These are phyloP conservation scores for Protonemura montana DNA, from an alignment of 2,888 invertebrate genomes.

Conservation along the genomic window DNA sequence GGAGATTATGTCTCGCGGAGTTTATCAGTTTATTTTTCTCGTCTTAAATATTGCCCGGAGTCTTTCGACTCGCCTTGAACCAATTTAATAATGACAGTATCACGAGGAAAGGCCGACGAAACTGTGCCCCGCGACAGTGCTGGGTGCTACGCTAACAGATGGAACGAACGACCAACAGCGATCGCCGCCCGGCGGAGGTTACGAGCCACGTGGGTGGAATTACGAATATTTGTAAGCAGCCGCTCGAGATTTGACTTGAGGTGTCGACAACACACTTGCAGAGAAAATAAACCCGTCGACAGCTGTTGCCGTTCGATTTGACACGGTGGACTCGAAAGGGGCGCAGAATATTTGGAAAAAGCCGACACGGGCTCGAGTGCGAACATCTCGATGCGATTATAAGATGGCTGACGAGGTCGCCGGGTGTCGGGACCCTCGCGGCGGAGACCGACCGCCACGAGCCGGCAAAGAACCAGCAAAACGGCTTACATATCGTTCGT, in stretches of 20 bases:
- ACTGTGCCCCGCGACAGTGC: neutral
- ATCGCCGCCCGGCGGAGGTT: neutral
- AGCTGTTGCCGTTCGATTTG: neutral
- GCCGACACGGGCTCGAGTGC: neutral
- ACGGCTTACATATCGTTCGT: neutral
- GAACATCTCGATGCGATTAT: neutral
- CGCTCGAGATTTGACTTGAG: neutral
- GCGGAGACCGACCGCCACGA: neutral
- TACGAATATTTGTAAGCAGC: neutral
- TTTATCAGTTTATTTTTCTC: neutral
- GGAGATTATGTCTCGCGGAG: too few relatives aligned
- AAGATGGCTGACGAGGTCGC: conserved; percentile 40
- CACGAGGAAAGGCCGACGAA: neutral
- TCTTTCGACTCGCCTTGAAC: neutral
- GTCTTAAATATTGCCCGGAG: neutral
- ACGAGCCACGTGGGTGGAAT: neutral
- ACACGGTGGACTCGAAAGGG: neutral
- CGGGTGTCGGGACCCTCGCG: conserved; percentile 20
- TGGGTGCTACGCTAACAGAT: neutral
- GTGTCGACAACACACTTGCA: neutral
- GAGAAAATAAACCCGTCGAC: neutral
- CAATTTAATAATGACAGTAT: neutral
- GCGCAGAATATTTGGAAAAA: neutral
- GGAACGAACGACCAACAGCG: neutral
- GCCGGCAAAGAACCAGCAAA: neutral